A percentile compares a stretch with the other conserved stretches of the same genome.
phyloP scores from a whole-genome alignment of 1,140 invertebrate genomes.

The Calephelis virginiensis region DNA sequence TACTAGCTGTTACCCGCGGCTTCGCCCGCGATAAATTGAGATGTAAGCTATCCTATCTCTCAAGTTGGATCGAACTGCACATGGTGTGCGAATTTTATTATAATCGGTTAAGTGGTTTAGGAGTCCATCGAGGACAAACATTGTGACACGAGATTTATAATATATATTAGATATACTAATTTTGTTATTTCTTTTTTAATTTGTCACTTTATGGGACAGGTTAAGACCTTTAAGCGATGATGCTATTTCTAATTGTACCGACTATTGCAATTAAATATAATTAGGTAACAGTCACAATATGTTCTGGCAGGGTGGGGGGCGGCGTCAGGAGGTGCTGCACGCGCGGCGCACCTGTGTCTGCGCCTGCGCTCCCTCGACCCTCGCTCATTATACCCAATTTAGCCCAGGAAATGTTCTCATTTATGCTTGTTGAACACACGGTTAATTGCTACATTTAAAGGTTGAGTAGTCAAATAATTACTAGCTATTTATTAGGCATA shows the following conservation, averaged over 20 bases:
- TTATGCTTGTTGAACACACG: conserved; percentile 61
- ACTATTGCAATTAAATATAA: conserved; percentile 46
- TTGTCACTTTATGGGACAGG: too few relatives aligned
- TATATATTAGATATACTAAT: too few relatives aligned
- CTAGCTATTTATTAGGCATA: conserved; percentile 31
- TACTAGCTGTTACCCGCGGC: too few relatives aligned
- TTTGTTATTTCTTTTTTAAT: too few relatives aligned
- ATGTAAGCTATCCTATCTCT: too few relatives aligned
- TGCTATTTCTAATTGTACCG: conserved; percentile 16
- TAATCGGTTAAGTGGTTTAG: too few relatives aligned
- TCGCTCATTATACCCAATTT: conserved; percentile 68
- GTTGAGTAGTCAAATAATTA: conserved; percentile 37
- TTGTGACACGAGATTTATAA: too few relatives aligned
- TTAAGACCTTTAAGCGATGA: too few relatives aligned
- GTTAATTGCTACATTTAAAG: conserved; percentile 52
- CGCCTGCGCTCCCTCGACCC: conserved; percentile 50
- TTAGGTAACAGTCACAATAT: conserved; percentile 45
- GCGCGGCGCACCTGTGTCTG: conserved; percentile 62
- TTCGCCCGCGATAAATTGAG: too few relatives aligned
- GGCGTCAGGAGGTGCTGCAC: conserved; percentile 38
- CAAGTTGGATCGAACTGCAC: too few relatives aligned
- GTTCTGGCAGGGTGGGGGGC: conserved; percentile 19
- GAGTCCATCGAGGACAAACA: too few relatives aligned
- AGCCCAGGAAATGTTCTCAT: conserved; percentile 59
- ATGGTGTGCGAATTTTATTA: too few relatives aligned